phyloP scores from a whole-genome alignment of 2,888 invertebrate genomes.

The Heliconius ismenius region DNA sequence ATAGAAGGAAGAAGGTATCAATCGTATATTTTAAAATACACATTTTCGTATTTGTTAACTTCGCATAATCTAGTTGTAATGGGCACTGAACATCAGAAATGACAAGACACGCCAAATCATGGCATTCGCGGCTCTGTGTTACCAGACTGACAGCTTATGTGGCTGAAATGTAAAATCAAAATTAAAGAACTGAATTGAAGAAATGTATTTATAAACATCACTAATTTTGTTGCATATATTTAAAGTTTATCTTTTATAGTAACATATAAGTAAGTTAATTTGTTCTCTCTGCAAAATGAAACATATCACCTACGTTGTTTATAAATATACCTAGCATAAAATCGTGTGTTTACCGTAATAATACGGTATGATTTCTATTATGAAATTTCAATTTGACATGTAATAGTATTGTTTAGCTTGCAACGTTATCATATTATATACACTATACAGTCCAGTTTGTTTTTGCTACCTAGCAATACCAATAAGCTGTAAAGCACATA shows the following conservation, averaged over 20 bases:
- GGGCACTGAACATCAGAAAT: conserved; percentile 23
- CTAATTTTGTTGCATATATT: background rate
- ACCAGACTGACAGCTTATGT: conserved; percentile 10
- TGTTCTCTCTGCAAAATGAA: background rate
- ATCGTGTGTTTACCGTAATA: background rate
- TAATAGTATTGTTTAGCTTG: background rate
- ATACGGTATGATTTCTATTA: background rate
- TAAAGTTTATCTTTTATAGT: background rate
- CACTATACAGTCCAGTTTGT: background rate
- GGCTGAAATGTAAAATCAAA: background rate
- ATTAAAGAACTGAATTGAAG: background rate
- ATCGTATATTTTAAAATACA: conserved; percentile 52
- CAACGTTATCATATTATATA: background rate
- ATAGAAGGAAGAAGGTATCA: conserved; percentile 57
- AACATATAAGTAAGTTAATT: background rate
- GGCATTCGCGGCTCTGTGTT: conserved; percentile 41
- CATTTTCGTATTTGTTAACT: conserved; percentile 41
- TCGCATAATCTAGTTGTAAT: conserved; percentile 23
- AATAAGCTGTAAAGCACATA: background rate
- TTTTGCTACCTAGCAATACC: background rate
- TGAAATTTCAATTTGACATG: no score
- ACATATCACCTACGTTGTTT: no score
- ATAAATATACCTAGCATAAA: no score
- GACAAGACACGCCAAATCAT: conserved; percentile 62
- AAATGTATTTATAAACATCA: background rate